Conservation (phyloP, 2,797 vertebrate species). For the Thaleichthys pacificus region DNA sequence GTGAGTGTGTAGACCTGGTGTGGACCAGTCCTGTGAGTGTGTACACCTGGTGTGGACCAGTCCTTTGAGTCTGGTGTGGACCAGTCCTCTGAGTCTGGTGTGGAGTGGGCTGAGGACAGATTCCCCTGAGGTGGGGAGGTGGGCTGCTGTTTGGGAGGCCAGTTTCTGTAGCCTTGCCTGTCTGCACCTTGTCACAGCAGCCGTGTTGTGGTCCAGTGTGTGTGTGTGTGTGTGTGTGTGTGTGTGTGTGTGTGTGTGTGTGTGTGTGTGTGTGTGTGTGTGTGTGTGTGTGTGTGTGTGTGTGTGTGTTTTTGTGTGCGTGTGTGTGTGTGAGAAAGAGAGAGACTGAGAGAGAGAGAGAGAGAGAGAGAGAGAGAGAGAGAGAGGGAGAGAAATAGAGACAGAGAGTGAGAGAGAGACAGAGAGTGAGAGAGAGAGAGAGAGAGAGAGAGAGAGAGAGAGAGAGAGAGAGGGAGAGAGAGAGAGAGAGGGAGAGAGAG, state of each 20-base stretch:
- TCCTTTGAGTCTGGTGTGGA: no score
- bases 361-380: neutral
- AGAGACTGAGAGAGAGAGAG: no score
- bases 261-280: conserved; percentile 13
- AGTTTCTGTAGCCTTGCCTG: conserved; percentile 17
- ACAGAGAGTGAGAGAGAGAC: no score
- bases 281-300: conserved; percentile 12
- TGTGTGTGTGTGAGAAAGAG: conserved; percentile 1
- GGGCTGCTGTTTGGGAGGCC: conserved; percentile 5
- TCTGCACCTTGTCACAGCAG: conserved; percentile 35
- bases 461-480: neutral
- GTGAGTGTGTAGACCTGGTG: no score
- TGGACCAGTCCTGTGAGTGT: no score
- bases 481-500: no score
- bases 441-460: no score
- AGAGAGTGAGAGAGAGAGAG: no score
- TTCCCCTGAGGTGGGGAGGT: neutral
- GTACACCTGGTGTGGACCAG: no score
- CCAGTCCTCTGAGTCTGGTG: neutral
- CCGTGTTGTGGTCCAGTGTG: conserved; percentile 5
- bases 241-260: conserved; percentile 12
- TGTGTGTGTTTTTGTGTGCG: conserved; percentile 11
- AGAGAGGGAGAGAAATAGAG: no score
- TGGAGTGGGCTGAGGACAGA: conserved; percentile 12
- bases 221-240: conserved; percentile 13